Evolutionary conservation across 1,140 invertebrate species (phyloP), one percentile per base, ranked within the genome.

Genomic region (Lethocerus indicus): DNA sequence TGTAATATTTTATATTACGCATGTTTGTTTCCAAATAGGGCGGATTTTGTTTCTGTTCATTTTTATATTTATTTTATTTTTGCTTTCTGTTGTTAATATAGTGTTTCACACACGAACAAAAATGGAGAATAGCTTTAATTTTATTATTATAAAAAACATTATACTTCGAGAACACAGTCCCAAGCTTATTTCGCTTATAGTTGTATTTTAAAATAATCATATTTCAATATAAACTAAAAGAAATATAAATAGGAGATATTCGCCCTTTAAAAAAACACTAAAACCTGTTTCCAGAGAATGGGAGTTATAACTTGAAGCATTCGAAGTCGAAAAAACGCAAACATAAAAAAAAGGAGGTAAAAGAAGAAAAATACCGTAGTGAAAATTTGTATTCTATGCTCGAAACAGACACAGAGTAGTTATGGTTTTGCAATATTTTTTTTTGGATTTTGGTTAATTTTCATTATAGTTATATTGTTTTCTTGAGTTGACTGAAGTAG

Each of bases 301-400:
- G 46, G 14, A 24, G 45, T 44, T 29, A 24, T 9, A 37, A 53
- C 26, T 18, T 26, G 1, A 49, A 49, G 24, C 37, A 49, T 24
- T 20, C 48, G 6, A 49, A 49, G 35, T 25, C 16, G 1, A 49
- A 49, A 49, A 49, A 35, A 24, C 35, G 48, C 20, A 47, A 47
- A 23, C 35, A 49, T 36, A 36, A 49, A 36, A 49, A 42, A 26
- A 35, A 26, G 3, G 48, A 49, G 48, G 48, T 49, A 49, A 49
- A 21, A 12, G 23, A 16, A 4, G 41, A 20, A 21, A n/a, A 20
- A 16, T 7, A 9, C 5, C n/a, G 21, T 7, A 20, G 21, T n/a
- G n/a, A 5, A 20, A 49, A 43, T 4, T 29, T 25, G 24, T 49
- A n/a, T n/a, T n/a, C n/a, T n/a, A n/a, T n/a, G n/a, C n/a, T n/a